Percentiles rank a stretch among this genome's conserved stretches.
phyloP scores from a whole-genome alignment of 1,140 invertebrate genomes.

The Diachasma alloeum region DNA sequence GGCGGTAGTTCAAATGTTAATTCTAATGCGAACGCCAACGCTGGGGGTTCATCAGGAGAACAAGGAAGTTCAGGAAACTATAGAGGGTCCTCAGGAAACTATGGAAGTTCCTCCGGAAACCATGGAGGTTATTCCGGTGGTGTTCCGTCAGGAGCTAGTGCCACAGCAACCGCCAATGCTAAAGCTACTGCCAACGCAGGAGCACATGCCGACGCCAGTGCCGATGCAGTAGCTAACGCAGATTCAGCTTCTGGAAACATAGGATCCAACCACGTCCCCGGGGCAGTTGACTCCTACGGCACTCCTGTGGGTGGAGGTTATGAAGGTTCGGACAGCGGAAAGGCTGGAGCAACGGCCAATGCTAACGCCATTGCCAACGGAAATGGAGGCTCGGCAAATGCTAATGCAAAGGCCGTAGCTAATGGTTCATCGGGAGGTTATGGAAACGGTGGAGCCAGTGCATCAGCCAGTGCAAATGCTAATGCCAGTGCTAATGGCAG shows the following conservation, averaged over 20 bases:
- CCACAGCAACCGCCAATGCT: conserved; percentile 25
- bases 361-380: not conserved
- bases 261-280: not conserved
- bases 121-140: not conserved
- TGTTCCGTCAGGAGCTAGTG: not conserved
- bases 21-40: conserved; percentile 22
- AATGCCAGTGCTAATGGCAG: not conserved
- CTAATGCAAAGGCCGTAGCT: not conserved
- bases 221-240: not conserved
- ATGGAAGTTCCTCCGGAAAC: not conserved
- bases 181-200: conserved; percentile 15
- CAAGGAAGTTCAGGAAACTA: conserved; percentile 15
- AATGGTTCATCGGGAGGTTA: not conserved
- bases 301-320: not conserved
- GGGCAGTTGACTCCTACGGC: not conserved
- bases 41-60: not conserved
- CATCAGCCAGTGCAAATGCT: not conserved
- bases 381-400: not conserved
- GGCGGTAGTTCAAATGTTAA: no score
- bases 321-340: not conserved
- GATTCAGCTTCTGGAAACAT: conserved; percentile 6
- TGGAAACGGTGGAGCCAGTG: not conserved
- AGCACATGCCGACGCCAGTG: not conserved
- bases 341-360: not conserved
- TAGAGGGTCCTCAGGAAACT: not conserved